phyloP scores from a whole-genome alignment of 2,888 invertebrate species.

The Phasia obesa region DNA sequence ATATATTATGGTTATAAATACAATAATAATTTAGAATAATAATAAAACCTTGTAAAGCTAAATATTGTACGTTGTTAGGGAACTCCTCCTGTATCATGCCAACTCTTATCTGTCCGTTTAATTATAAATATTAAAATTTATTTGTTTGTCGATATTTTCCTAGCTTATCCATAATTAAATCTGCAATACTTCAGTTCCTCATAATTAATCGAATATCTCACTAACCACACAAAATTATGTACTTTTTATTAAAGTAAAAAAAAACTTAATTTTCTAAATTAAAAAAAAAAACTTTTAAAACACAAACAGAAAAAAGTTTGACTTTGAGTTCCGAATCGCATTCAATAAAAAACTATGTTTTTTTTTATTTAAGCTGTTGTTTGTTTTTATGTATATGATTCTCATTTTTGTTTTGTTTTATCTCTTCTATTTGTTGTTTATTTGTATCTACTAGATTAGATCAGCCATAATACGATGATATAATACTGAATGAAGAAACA shows the following conservation, averaged over 20 bases:
- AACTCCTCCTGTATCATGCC: too few relatives aligned
- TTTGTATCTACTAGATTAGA: constrained; percentile 60
- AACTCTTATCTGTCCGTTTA: too few relatives aligned
- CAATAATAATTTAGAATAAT: too few relatives aligned
- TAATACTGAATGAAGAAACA: constrained; percentile 59
- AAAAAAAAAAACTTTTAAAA: constrained; percentile 30
- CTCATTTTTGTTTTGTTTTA: constrained; percentile 23
- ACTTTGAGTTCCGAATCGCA: constrained; percentile 64
- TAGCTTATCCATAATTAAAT: too few relatives aligned
- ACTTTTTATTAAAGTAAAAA: background rate
- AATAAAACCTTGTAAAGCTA: too few relatives aligned
- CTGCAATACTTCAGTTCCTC: too few relatives aligned
- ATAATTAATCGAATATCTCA: constrained; percentile 43
- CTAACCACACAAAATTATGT: constrained; percentile 22
- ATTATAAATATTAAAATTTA: too few relatives aligned
- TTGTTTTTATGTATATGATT: constrained; percentile 33
- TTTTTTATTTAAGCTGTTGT: constrained; percentile 16
- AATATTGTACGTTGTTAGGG: too few relatives aligned
- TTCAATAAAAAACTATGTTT: constrained; percentile 38
- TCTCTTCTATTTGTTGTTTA: constrained; percentile 7
- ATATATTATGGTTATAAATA: too few relatives aligned
- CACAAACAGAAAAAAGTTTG: constrained; percentile 35
- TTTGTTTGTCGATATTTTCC: too few relatives aligned
- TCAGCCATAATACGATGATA: constrained; percentile 67
- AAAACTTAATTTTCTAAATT: constrained; percentile 49